These are phyloP conservation scores for Gortyna flavago DNA, from an alignment of 2,888 invertebrate genomes.

Conservation along the genomic window DNA sequence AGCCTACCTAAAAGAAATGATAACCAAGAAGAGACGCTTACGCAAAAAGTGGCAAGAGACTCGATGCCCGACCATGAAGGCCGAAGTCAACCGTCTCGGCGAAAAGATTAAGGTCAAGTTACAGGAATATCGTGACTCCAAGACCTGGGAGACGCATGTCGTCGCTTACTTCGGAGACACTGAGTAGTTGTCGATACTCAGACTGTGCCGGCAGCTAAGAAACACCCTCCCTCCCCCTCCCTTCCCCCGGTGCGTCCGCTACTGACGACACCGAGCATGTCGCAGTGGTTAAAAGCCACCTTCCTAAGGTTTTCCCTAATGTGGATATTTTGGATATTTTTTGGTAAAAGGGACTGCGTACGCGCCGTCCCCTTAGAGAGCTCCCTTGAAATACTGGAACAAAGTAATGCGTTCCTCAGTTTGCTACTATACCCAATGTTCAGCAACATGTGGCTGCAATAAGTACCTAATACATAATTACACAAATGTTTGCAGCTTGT, in stretches of 20 bases:
- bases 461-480: neutral
- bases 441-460: neutral
- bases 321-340: slow-evolving; percentile 18
- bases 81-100: slow-evolving; percentile 20
- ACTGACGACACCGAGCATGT: neutral
- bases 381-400: neutral
- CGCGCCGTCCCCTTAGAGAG: slow-evolving; percentile 11
- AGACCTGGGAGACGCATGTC: slow-evolving; percentile 12
- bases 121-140: neutral
- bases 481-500: neutral
- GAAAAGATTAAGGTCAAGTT: slow-evolving; percentile 4
- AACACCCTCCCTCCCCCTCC: neutral
- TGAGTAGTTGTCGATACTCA: neutral
- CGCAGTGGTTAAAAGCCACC: neutral
- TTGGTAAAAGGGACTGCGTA: slow-evolving; percentile 34
- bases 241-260: neutral
- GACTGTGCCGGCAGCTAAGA: slow-evolving; percentile 1
- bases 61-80: slow-evolving; percentile 19
- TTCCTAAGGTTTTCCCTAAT: slow-evolving; percentile 14
- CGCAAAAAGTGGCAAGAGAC: slow-evolving; percentile 21
- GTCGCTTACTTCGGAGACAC: neutral
- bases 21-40: neutral
- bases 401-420: neutral
- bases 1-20: neutral
- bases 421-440: neutral